phyloP scores from a whole-genome alignment of 1,140 invertebrate genomes.

The Aphelinus atriplicis region DNA sequence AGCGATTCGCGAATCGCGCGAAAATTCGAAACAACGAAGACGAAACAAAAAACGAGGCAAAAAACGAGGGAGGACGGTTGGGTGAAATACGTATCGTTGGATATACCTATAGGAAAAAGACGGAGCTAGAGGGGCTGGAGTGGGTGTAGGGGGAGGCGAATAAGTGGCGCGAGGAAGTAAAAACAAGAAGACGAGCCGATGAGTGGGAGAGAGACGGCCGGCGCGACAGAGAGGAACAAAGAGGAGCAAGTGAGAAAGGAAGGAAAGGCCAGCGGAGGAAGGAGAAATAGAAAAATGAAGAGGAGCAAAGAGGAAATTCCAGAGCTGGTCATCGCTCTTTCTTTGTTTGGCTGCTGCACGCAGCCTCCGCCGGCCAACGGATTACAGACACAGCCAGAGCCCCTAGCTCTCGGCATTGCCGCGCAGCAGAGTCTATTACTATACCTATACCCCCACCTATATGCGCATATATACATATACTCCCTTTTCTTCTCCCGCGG shows the following conservation, averaged over 20 bases:
- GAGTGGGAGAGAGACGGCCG: not conserved
- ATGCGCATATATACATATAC: too few relatives aligned
- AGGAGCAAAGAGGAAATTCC: conserved; percentile 37
- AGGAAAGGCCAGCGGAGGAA: conserved; percentile 43
- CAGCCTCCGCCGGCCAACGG: not conserved
- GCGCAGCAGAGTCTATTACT: too few relatives aligned
- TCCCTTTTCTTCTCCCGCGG: too few relatives aligned
- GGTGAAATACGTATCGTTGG: too few relatives aligned
- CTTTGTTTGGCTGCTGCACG: conserved; percentile 28
- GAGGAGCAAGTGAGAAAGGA: conserved; percentile 33
- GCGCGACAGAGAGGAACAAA: not conserved
- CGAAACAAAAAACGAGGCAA: too few relatives aligned
- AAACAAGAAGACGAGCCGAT: conserved; percentile 19
- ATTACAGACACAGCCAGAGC: not conserved
- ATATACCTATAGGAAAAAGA: conserved; percentile 1
- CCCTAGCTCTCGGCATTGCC: not conserved
- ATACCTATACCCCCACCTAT: too few relatives aligned
- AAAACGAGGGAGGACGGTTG: too few relatives aligned
- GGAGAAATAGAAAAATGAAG: conserved; percentile 26
- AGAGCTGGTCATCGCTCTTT: conserved; percentile 38
- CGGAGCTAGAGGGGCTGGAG: too few relatives aligned
- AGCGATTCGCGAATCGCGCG: too few relatives aligned
- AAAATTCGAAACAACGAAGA: too few relatives aligned
- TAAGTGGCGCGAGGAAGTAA: not conserved
- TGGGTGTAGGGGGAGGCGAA: not conserved